phyloP scores from a whole-genome alignment of 1,140 invertebrate genomes.

The Macrobrachium nipponense region DNA sequence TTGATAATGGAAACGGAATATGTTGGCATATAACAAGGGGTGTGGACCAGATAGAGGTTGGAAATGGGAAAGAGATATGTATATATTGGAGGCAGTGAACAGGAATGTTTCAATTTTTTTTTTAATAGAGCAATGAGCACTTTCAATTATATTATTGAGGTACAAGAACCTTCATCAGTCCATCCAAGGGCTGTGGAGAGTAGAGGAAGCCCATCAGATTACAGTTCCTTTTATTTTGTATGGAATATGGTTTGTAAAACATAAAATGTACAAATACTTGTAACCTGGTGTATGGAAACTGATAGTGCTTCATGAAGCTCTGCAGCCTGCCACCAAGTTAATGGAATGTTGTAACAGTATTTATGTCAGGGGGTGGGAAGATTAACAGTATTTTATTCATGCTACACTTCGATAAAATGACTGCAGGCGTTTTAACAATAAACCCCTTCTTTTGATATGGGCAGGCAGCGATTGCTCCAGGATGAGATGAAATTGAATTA shows the following conservation, averaged over 20 bases:
- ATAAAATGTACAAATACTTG: slow-evolving; percentile 50
- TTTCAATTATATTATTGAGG: slow-evolving; percentile 30
- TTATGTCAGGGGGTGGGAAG: too few relatives aligned
- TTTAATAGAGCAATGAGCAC: too few relatives aligned
- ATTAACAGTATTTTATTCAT: too few relatives aligned
- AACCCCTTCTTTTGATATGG: too few relatives aligned
- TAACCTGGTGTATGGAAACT: too few relatives aligned
- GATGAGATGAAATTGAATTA: too few relatives aligned
- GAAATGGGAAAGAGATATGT: slow-evolving; percentile 16
- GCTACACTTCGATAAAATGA: too few relatives aligned
- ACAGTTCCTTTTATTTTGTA: slow-evolving; percentile 26
- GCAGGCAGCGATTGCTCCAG: too few relatives aligned
- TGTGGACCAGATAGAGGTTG: slow-evolving; percentile 45
- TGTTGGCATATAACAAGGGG: slow-evolving; percentile 31
- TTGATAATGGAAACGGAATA: slow-evolving; percentile 31
- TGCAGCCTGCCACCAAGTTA: slow-evolving; percentile 32
- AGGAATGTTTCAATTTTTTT: slow-evolving; percentile 29
- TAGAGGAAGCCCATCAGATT: too few relatives aligned
- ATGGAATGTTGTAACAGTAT: too few relatives aligned
- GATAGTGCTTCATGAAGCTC: too few relatives aligned
- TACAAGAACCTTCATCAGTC: slow-evolving; percentile 28
- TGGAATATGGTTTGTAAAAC: slow-evolving; percentile 37
- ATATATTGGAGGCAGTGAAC: slow-evolving; percentile 37
- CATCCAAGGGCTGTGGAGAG: neutral
- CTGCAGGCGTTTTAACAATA: too few relatives aligned